Percentiles rank a stretch among this genome's conserved stretches.
Conservation (phyloP, 2,888 invertebrate species). For the Dusona sp. region DNA sequence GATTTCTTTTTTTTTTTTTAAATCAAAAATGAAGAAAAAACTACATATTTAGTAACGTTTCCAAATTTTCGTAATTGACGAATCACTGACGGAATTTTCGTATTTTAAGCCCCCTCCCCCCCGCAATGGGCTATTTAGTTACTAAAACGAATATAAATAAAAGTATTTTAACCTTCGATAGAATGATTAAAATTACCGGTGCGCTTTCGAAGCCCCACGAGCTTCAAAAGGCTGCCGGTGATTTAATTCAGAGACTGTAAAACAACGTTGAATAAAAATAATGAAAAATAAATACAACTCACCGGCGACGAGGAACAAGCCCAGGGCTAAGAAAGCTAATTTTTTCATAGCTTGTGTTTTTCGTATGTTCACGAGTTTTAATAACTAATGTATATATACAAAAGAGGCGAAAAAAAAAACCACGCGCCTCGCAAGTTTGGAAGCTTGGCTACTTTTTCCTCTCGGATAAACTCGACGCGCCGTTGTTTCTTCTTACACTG, state of each 20-base stretch:
- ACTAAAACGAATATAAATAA: neutral
- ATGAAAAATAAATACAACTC: slow-evolving; percentile 56
- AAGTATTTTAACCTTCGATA: too few species aligned
- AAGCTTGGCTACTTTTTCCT: slow-evolving; percentile 9
- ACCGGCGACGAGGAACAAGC: slow-evolving; percentile 79
- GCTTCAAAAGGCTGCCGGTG: neutral
- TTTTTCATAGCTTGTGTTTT: slow-evolving; percentile 76
- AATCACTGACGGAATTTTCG: neutral
- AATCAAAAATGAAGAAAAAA: too few species aligned
- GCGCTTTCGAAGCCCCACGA: too few species aligned
- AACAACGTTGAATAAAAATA: neutral
- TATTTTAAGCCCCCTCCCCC: neutral
- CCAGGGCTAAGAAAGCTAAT: slow-evolving; percentile 75
- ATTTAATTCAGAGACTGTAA: neutral
- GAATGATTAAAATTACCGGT: too few species aligned
- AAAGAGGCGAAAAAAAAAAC: slow-evolving; percentile 35
- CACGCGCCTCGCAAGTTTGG: slow-evolving; percentile 45
- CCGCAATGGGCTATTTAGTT: neutral
- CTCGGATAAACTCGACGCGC: slow-evolving; percentile 22
- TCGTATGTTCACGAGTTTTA: neutral
- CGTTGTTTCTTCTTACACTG: slow-evolving; percentile 76
- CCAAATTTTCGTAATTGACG: neutral
- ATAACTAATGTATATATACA: neutral
- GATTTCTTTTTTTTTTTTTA: neutral
- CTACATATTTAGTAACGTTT: neutral